Evolutionary conservation across 2,888 invertebrate genomes (phyloP).

Genomic region (Cistogaster globosa): DNA sequence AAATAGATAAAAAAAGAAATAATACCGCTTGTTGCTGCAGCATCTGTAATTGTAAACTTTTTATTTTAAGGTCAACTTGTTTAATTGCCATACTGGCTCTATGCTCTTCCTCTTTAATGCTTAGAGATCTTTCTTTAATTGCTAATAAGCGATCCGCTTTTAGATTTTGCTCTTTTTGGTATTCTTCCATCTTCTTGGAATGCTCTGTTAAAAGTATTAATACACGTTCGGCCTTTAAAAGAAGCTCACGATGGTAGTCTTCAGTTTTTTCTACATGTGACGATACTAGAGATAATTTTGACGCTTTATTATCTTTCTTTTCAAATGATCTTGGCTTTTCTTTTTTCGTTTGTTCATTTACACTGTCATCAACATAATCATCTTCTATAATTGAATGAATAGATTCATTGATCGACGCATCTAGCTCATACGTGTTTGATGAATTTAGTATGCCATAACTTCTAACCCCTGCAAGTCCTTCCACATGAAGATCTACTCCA

Average conservation of each 20-base stretch:
- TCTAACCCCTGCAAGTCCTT: background rate
- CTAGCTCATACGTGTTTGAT: background rate
- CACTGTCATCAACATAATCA: background rate
- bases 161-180: background rate
- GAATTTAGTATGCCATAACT: background rate
- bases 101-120: background rate
- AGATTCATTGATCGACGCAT: background rate
- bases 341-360: background rate
- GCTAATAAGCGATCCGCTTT: background rate
- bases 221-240: background rate
- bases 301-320: too few relatives aligned
- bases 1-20: too few relatives aligned
- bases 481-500: too few relatives aligned
- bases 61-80: slow-evolving; percentile 1
- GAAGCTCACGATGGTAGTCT: too few relatives aligned
- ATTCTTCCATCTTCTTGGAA: slow-evolving; percentile 6
- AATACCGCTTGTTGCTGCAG: too few relatives aligned
- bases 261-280: too few relatives aligned
- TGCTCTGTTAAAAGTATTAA: slow-evolving; percentile 2
- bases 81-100: background rate
- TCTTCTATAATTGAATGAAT: background rate
- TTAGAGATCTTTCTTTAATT: slow-evolving; percentile 10
- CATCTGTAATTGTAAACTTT: background rate
- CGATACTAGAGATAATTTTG: slow-evolving; percentile 2
- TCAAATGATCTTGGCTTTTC: too few relatives aligned